Evolutionary conservation across 2,888 invertebrate genomes (phyloP), one percentile per base, ranked within the genome.

Genomic region (Synanthedon myopaeformis): DNA sequence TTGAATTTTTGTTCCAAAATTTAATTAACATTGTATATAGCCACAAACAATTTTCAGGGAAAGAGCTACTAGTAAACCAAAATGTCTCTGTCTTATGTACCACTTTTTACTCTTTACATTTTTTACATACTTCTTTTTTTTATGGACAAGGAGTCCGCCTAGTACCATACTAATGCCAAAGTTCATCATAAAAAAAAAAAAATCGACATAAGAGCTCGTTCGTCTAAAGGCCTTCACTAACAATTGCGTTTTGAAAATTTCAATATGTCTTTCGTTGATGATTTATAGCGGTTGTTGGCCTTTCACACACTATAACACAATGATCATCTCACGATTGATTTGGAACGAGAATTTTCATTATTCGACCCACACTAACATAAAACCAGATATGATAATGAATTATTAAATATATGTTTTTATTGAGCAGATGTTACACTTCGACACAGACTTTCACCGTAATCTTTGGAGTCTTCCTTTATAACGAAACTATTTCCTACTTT

Each of bases 311-410:
- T 45, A 14, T 45, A 45, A 13, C 45, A 45, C 45, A 45, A 45
- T 45, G 45, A 45, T 45, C 45, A 45, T 45, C 35, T 49, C 12
- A 42, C 41, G 42, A 54, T 56, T 57, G 52, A 56, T 57, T 54
- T 41, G 52, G 49, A 53, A 60, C 58, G 61, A 56, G 59, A 53
- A 49, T 54, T 19, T 52, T 42, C 14, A 12, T 54, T 49, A 49
- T 17, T 63, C 65, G 61, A 59, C 72, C 72, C 68, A 75, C 75
- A 66, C 66, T 53, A 55, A 53, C 56, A 17, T 52, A 59, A 62
- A 74, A 72, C 74, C 65, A 61, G 59, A 59, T 70, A 71, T 72
- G 68, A 66, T 70, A 70, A 73, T 76, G 63, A 65, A 69, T 72
- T 49, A 14, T 35, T 52, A 28, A 28, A 13, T 42, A 35, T 19